phyloP scores from a whole-genome alignment of 2,797 vertebrate genomes.

The Argentina silus region DNA sequence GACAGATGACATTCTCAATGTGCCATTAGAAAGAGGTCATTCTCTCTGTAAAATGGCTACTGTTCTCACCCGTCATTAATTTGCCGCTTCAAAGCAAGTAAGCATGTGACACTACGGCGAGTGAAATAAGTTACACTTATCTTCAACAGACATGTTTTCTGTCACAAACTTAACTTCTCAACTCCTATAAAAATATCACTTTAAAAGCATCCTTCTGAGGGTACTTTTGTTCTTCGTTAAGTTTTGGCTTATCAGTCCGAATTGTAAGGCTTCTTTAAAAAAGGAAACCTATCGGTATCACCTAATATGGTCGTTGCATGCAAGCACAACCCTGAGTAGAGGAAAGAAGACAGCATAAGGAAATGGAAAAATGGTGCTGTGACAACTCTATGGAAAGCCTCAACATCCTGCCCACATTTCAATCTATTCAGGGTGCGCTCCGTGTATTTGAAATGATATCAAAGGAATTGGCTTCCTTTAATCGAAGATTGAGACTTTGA shows the following conservation, averaged over 20 bases:
- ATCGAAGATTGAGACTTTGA: slow-evolving; percentile 71
- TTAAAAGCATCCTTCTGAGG: slow-evolving; percentile 52
- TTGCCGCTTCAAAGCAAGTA: slow-evolving; percentile 93
- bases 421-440: slow-evolving; percentile 1
- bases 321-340: neutral
- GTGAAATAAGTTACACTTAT: slow-evolving; percentile 95
- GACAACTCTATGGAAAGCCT: neutral
- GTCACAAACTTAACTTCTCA: slow-evolving; percentile 87
- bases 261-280: neutral
- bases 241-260: slow-evolving; percentile 35
- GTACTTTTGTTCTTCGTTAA: slow-evolving; percentile 51
- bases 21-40: slow-evolving; percentile 97
- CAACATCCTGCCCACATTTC: neutral
- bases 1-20: slow-evolving; percentile 92
- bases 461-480: slow-evolving; percentile 66
- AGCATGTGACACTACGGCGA: slow-evolving; percentile 90
- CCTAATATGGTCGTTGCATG: slow-evolving; percentile 14
- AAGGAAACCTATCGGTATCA: slow-evolving; percentile 11
- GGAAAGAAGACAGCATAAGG: neutral
- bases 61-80: slow-evolving; percentile 97
- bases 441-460: slow-evolving; percentile 69
- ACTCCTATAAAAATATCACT: slow-evolving; percentile 59
- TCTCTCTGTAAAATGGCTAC: slow-evolving; percentile 92
- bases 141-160: slow-evolving; percentile 90
- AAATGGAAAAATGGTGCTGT: neutral